A percentile compares a stretch with the other conserved stretches of the same genome.
Conservation (phyloP, 2,113 vertebrate species). For the Naja naja region DNA sequence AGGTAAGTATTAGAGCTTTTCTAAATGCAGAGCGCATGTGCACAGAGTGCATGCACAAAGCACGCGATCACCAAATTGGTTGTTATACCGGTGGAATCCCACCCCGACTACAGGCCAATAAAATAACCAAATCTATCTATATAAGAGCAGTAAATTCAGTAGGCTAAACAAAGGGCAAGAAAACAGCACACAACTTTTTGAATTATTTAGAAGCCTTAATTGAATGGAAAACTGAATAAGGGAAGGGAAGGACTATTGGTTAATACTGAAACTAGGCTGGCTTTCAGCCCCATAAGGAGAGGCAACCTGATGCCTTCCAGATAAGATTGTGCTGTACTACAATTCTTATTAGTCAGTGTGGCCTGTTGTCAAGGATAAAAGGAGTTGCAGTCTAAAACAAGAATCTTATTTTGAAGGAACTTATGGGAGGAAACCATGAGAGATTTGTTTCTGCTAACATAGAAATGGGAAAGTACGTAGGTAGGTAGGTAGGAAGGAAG, state of each 20-base stretch:
- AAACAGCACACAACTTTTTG: neutral
- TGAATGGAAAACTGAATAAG: neutral
- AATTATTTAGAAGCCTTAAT: neutral
- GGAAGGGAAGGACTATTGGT: neutral
- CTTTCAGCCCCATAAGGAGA: neutral
- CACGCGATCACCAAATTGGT: no score
- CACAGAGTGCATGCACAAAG: no score
- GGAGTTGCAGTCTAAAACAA: neutral
- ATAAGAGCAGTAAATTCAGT: neutral
- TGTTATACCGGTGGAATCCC: no score
- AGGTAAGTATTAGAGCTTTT: no score
- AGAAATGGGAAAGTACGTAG: neutral
- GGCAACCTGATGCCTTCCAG: neutral
- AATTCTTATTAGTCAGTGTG: neutral
- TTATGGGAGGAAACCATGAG: neutral
- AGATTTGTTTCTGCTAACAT: neutral
- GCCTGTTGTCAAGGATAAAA: neutral
- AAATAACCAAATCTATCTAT: neutral
- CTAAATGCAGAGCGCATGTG: no score
- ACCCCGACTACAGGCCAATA: neutral
- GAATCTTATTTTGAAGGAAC: neutral
- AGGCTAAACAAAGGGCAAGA: neutral
- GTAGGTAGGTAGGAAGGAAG: no score
- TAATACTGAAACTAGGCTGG: neutral
- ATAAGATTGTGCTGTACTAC: neutral